phyloP scores from a whole-genome alignment of 2,797 vertebrate genomes.

The Girardinus metallicus region DNA sequence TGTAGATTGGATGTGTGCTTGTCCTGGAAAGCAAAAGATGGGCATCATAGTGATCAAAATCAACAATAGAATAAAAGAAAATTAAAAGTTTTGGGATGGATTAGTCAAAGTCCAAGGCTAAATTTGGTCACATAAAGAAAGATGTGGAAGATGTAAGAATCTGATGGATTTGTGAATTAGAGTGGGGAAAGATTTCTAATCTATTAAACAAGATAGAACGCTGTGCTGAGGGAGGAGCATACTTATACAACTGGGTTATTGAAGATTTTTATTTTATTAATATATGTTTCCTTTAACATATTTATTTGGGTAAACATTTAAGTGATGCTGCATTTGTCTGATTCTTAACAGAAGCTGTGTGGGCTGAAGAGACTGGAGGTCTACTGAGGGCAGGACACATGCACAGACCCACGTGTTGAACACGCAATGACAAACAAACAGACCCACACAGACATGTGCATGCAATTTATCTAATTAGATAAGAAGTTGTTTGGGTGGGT shows the following conservation, averaged over 20 bases:
- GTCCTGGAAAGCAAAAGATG: neutral
- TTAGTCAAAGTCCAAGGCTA: neutral
- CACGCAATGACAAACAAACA: neutral
- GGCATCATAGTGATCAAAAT: no score
- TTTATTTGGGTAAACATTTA: neutral
- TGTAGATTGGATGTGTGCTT: neutral
- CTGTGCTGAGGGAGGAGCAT: neutral
- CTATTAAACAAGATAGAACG: neutral
- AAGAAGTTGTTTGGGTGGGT: slow-evolving; percentile 13
- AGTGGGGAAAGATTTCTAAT: neutral
- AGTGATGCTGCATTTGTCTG: slow-evolving; percentile 40
- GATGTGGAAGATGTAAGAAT: neutral
- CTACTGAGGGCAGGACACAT: slow-evolving; percentile 24
- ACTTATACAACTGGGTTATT: neutral
- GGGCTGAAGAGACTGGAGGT: slow-evolving; percentile 3
- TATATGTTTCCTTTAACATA: neutral
- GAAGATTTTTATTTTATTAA: neutral
- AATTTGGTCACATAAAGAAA: neutral
- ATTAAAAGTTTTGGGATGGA: neutral
- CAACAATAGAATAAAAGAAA: neutral
- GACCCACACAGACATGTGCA: slow-evolving; percentile 6
- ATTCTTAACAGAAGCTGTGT: slow-evolving; percentile 43
- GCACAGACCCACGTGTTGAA: neutral
- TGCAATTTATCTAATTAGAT: slow-evolving; percentile 27
- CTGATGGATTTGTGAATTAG: neutral